Evolutionary conservation across 2,888 invertebrate genomes (phyloP).

Genomic region (Serripes groenlandicus): DNA sequence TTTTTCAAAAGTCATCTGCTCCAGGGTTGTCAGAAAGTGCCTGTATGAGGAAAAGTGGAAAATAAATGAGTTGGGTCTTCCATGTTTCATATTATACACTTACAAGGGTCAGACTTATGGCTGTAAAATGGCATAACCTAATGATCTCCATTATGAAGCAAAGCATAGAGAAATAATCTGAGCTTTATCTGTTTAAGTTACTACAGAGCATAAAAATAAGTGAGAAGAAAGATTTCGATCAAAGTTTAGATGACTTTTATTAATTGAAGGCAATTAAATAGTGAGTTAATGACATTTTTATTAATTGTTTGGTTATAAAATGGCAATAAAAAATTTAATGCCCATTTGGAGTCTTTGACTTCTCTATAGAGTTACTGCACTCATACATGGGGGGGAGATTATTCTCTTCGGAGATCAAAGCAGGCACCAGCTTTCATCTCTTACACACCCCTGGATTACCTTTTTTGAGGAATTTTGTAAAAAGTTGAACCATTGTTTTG

Average conservation of each 20-base stretch:
- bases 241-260: slow-evolving; percentile 36
- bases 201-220: neutral
- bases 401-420: slow-evolving; percentile 8
- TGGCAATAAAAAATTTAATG: slow-evolving; percentile 26
- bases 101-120: too few species aligned
- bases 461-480: too few species aligned
- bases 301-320: slow-evolving; percentile 25
- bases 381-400: neutral
- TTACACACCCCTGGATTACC: neutral
- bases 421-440: neutral
- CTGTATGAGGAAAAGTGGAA: neutral
- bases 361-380: neutral
- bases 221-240: slow-evolving; percentile 17
- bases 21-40: neutral
- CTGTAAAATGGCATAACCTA: too few species aligned
- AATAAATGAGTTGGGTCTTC: neutral
- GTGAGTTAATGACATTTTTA: slow-evolving; percentile 37
- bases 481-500: too few species aligned
- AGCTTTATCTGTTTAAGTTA: neutral
- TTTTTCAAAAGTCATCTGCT: neutral
- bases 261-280: slow-evolving; percentile 53
- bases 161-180: neutral
- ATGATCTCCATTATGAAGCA: neutral
- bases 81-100: neutral
- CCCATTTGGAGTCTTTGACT: neutral